Base-by-base conservation (phyloP, 2,113 vertebrate genomes). In the Tragelaphus buxtoni region DNA sequence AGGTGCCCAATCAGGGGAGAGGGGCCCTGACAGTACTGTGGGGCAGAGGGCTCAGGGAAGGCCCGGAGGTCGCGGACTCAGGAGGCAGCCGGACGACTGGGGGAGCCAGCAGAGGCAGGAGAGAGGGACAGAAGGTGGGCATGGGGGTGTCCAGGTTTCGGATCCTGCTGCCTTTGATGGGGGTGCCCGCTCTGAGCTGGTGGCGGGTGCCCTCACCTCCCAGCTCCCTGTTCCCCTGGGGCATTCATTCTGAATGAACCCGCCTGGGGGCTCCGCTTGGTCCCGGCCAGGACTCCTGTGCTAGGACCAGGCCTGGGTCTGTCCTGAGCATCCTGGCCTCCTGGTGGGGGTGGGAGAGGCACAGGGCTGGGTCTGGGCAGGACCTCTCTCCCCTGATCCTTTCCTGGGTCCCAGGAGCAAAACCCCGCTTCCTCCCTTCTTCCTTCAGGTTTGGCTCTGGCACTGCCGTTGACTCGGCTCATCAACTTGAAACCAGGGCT, bases 1-100 rank as follows among this genome's bases (percentile, higher is more conserved):
- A 88, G 39, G 69, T 0, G 10, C 9, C n/a, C 24, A 5, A 0
- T 56, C 12, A 4, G 51, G 45, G 55, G 24, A 39, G 20, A 7
- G 82, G 7, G 8, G 0, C 11, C 16, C 17, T n/a, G 42, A n/a
- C 14, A 7, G 9, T 13, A 35, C 10, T 3, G 45, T 32, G 49
- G 42, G 47, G 30, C 51, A 26, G 20, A 24, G 22, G 82, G 4
- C 69, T 74, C 76, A 56, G 22, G 30, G n/a, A 76, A 42, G 69
- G 60, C 28, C 0, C 2, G 28, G 63, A 28, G 13, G 12, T 7
- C 24, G 2, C 13, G 39, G 28, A 42, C 35, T 58, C 0, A 0
- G 53, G 72, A 55, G 80, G 30, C 47, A 13, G 24, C 60, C 4
- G 9, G 87, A 9, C 5, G 32, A 55, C 42, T 35, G 3, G 42